phyloP scores from a whole-genome alignment of 2,888 invertebrate species.

The Chamaedrilus cognettii region DNA sequence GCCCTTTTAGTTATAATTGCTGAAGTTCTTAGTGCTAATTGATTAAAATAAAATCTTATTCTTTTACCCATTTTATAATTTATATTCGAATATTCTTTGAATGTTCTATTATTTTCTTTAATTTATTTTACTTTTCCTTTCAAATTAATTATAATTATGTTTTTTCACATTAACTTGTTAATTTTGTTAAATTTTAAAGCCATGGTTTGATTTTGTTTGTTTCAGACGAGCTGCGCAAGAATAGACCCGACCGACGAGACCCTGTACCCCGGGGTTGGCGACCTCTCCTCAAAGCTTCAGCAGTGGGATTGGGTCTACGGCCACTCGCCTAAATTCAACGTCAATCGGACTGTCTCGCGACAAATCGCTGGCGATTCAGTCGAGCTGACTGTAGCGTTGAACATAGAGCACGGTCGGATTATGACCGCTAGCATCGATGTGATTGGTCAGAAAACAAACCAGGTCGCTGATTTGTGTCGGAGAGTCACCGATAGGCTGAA shows the following conservation, averaged over 20 bases:
- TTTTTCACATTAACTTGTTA: too few species aligned
- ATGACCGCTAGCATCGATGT: neutral
- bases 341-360: slow-evolving; percentile 12
- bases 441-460: neutral
- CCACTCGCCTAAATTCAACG: slow-evolving; percentile 32
- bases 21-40: too few species aligned
- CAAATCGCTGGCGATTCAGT: neutral
- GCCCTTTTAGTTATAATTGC: too few species aligned
- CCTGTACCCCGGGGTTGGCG: slow-evolving; percentile 28
- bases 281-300: slow-evolving; percentile 24
- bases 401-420: slow-evolving; percentile 18
- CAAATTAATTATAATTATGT: too few species aligned
- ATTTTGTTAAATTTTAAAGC: too few species aligned
- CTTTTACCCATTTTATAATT: neutral
- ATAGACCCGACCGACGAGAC: slow-evolving; percentile 27
- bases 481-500: too few species aligned
- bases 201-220: too few species aligned
- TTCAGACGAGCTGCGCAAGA: slow-evolving; percentile 10
- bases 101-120: neutral
- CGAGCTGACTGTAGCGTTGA: slow-evolving; percentile 2
- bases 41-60: neutral
- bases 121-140: too few species aligned
- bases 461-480: neutral
- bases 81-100: neutral
- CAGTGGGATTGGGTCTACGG: slow-evolving; percentile 37